A percentile compares a stretch with the other conserved stretches of the same genome.
Conservation (phyloP, 2,888 invertebrate species). For the Congeria kusceri region DNA sequence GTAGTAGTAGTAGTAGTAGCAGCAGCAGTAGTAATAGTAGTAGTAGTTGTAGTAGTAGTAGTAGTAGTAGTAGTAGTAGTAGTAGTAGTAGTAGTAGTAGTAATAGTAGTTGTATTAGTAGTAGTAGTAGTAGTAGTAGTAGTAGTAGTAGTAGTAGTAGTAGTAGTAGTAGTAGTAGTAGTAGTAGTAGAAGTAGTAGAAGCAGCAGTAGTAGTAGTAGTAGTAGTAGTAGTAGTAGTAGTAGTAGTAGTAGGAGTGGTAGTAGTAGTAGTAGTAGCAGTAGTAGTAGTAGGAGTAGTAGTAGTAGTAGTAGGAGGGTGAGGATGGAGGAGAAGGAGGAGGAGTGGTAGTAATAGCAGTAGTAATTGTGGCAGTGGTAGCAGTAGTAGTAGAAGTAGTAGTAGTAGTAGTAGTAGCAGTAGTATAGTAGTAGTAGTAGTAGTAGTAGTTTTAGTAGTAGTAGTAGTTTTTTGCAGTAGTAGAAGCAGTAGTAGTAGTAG, state of each 20-base stretch:
- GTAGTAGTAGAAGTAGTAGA: too few species aligned
- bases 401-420: background rate
- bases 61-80: too few species aligned
- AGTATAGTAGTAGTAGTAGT: too few species aligned
- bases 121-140: too few species aligned
- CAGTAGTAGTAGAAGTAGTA: background rate
- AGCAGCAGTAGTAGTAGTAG: too few species aligned
- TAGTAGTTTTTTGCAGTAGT: background rate
- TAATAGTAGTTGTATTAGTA: too few species aligned
- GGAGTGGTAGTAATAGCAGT: too few species aligned
- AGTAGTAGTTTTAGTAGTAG: too few species aligned
- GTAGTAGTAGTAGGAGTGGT: background rate
- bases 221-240: slow-evolving; percentile 1
- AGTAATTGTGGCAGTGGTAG: background rate
- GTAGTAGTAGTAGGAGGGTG: too few species aligned
- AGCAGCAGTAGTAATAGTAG: background rate
- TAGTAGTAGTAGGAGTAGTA: background rate
- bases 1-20: background rate
- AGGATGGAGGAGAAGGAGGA: too few species aligned
- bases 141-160: slow-evolving; percentile 7
- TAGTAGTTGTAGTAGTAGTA: too few species aligned
- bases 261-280: background rate
- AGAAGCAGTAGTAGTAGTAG: background rate
- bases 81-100: too few species aligned
- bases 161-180: background rate